Base-by-base conservation (phyloP, 2,797 vertebrate species). In the Sus cebifrons region DNA sequence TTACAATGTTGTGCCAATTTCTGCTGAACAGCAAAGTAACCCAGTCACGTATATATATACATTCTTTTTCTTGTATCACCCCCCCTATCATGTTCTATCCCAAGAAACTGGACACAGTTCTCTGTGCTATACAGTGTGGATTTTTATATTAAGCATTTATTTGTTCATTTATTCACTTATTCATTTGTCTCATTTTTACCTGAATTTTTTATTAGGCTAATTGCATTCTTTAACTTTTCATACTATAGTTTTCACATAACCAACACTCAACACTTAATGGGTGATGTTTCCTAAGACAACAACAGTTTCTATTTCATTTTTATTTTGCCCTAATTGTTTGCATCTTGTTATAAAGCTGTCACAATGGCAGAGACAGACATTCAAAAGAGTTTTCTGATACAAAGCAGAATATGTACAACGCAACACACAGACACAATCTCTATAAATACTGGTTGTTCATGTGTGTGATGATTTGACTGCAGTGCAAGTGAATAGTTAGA, bases 141-240 rank as follows among this genome's bases (percentile, higher is more conserved):
- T 64, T 92, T 92, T 89, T 95, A 40, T 62, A 64, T 70, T 75
- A 82, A 67, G 18, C 1, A 62, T 44, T 56, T 64, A 21, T 62
- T 74, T 88, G 21, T 82, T 36, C 8, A 27, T 54, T 92, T 58
- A 62, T 40, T 70, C 44, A 62, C 3, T 75, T 67, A 73, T 74
- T 64, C 56, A 16, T 77, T 84, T 13, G n/a, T 81, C 71, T n/a
- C 9, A 89, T 65, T 70, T 91, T 65, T 27, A 49, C 18, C 54
- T 75, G 36, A 94, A 90, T 88, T 94, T 94, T 85, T 73, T 73
- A 58, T 40, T 79, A 91, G 73, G 25, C 89, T 73, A 75, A 84
- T 62, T 20, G 0, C 11, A 49, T 81, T 89, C 64, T 75, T 74
- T 58, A 83, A 77, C 52, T 88, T 85, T 87, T 32, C 6, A 40